Evolutionary conservation across 2,113 vertebrate species (phyloP).

Genomic region (Microcebus jonahi): DNA sequence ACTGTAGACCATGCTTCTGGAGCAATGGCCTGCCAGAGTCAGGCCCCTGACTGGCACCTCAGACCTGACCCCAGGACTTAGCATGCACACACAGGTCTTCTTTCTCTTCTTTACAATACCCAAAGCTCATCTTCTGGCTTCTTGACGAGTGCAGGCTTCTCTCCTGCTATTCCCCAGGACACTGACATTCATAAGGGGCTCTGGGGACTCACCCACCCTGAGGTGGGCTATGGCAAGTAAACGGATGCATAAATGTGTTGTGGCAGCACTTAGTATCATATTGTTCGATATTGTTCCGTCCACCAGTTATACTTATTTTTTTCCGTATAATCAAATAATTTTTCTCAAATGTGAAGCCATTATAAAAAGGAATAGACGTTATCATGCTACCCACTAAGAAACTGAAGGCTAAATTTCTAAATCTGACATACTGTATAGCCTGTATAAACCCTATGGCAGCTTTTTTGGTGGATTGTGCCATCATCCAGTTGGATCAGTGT

Average conservation of each 20-base stretch:
- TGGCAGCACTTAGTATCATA: background rate
- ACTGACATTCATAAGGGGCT: background rate
- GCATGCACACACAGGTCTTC: background rate
- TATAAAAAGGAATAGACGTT: background rate
- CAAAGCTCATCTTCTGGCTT: background rate
- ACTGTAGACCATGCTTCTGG: background rate
- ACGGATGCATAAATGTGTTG: background rate
- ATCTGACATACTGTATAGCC: background rate
- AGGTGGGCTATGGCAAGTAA: background rate
- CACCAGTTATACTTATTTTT: background rate
- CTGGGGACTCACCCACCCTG: background rate
- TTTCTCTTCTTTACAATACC: background rate
- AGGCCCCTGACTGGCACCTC: background rate
- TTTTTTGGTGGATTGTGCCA: background rate
- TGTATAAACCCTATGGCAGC: background rate
- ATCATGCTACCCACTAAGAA: background rate
- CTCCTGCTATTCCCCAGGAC: background rate
- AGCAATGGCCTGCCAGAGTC: background rate
- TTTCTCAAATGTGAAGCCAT: background rate
- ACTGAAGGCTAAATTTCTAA: slow-evolving; percentile 9
- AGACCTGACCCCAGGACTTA: background rate
- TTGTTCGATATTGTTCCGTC: background rate
- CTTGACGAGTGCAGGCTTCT: background rate
- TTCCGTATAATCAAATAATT: background rate
- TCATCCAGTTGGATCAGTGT: background rate